Evolutionary conservation across 2,113 vertebrate species (phyloP).

Genomic region (Anthoscopus minutus): DNA sequence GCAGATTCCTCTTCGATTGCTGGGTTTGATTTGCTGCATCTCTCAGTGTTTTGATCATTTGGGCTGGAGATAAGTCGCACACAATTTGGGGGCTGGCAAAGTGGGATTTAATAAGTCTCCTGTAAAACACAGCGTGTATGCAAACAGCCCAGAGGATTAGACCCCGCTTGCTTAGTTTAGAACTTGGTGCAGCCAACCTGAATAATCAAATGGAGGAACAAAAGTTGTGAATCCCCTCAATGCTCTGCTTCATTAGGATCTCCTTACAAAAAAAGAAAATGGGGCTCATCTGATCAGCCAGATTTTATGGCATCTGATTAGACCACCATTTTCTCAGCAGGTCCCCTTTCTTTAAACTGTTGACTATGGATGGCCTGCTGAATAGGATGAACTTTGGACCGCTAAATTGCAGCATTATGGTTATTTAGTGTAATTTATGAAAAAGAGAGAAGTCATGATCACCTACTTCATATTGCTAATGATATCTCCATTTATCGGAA

Average conservation of each 20-base stretch:
- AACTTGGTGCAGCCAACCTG: conserved; percentile 87
- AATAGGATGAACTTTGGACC: conserved; percentile 92
- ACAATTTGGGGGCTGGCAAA: conserved; percentile 50
- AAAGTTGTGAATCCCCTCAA: conserved; percentile 75
- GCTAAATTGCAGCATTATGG: conserved; percentile 98
- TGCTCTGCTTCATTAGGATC: conserved; percentile 88
- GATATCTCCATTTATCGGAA: conserved; percentile 78
- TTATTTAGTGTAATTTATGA: conserved; percentile 97
- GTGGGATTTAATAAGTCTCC: conserved; percentile 68
- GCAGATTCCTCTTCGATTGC: conserved; percentile 2
- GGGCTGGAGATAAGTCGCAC: conserved; percentile 7
- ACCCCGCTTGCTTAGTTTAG: conserved; percentile 81
- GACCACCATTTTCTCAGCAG: conserved; percentile 98
- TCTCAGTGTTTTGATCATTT: conserved; percentile 30
- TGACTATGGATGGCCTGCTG: conserved; percentile 92
- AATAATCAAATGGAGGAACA: conserved; percentile 91
- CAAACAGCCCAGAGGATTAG: conserved; percentile 83
- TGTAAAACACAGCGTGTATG: conserved; percentile 74
- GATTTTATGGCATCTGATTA: conserved; percentile 97
- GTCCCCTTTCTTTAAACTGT: conserved; percentile 91
- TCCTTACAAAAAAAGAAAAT: conserved; percentile 78
- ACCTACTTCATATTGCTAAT: conserved; percentile 78
- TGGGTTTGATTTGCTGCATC: conserved; percentile 19
- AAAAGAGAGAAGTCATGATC: conserved; percentile 75
- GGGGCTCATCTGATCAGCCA: conserved; percentile 88